Evolutionary conservation across 2,113 vertebrate genomes (phyloP).

Genomic region (Chrysochloris asiatica): DNA sequence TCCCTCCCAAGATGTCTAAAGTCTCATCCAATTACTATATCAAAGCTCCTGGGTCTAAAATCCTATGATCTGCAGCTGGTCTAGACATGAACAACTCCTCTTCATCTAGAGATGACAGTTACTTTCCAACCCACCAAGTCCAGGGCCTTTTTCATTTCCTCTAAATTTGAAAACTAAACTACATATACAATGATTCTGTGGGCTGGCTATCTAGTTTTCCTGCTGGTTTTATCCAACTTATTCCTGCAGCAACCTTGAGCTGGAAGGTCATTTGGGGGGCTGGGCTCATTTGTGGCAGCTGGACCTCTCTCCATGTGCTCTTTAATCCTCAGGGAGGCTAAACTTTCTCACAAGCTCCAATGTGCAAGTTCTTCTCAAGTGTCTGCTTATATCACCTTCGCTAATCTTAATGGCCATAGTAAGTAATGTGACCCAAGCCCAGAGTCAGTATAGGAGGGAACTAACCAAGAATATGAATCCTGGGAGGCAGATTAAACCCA

Average conservation of each 20-base stretch:
- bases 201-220: not conserved
- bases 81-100: not conserved
- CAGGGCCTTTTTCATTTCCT: not conserved
- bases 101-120: not conserved
- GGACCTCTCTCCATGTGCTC: not conserved
- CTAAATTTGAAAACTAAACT: not conserved
- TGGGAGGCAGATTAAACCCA: no score
- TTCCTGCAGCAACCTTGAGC: not conserved
- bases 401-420: no score
- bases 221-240: not conserved
- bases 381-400: not conserved
- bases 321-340: not conserved
- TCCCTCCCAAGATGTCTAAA: not conserved
- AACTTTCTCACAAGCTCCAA: not conserved
- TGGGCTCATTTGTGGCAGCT: not conserved
- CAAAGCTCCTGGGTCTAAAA: not conserved
- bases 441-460: not conserved
- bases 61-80: not conserved
- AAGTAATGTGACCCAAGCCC: not conserved
- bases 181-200: not conserved
- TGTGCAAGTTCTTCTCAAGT: not conserved
- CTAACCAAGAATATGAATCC: not conserved
- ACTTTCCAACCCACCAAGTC: not conserved
- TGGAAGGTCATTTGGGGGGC: not conserved
- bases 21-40: not conserved